phyloP scores from a whole-genome alignment of 2,113 vertebrate species.

The Apaloderma vittatum region DNA sequence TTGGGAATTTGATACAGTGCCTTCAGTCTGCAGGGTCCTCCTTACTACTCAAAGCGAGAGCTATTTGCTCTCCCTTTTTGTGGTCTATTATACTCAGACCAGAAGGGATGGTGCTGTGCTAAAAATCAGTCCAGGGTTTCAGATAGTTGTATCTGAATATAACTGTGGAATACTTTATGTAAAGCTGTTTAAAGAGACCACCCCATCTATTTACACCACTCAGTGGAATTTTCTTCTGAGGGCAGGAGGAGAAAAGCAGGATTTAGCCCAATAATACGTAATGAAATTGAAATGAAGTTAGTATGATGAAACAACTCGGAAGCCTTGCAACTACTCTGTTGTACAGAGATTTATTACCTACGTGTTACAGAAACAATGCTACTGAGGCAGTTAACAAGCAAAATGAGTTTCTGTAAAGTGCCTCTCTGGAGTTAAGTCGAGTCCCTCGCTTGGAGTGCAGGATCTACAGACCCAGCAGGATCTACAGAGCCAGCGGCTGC shows the following conservation, averaged over 20 bases:
- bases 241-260: not conserved
- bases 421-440: not conserved
- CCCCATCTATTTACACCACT: fast-evolving
- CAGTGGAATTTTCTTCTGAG: not conserved
- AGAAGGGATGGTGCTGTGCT: not conserved
- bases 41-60: fast-evolving
- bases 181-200: not conserved
- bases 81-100: fast-evolving
- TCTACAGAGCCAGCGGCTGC: fast-evolving
- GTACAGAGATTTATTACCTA: constrained; percentile 33
- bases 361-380: not conserved
- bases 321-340: not conserved
- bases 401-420: not conserved
- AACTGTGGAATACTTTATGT: not conserved
- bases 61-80: fast-evolving
- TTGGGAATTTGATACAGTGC: not conserved
- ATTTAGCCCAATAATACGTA: fast-evolving
- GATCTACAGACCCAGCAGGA: fast-evolving
- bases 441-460: not conserved
- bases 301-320: not conserved
- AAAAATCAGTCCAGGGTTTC: not conserved
- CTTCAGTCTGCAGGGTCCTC: not conserved
- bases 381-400: not conserved
- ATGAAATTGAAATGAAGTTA: not conserved
- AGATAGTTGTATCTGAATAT: not conserved